Base-by-base conservation (phyloP, 2,888 invertebrate species). In the Caenorhabditis sp. region DNA sequence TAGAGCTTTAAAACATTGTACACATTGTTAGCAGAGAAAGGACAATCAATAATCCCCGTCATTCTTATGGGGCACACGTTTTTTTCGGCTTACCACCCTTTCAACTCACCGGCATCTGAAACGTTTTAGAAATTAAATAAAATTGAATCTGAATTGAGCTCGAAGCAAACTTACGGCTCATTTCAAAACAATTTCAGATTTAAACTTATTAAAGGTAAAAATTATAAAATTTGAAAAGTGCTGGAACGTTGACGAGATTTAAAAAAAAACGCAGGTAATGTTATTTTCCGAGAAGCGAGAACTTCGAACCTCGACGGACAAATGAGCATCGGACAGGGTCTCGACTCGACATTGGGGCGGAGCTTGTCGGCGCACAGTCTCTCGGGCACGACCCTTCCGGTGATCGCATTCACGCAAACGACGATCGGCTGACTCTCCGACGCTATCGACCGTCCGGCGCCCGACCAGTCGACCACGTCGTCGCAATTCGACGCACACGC, bases 361-460 rank as follows among this genome's bases (percentile, higher is more conserved):
- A 55, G 53, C 46, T 83, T 80, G 59, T 88, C 86, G 17, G 85
- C 86, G 52, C 88, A 88, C 43, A 88, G 59, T n/a, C 82, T 78
- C 39, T 88, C 87, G 5, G 88, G 87, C 15, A 87, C 88, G 7
- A 84, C 81, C 17, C 83, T 74, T n/a, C 80, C 74, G 5, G 80
- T 86, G 9, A 71, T 53, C 3, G 80, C 75, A 59, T 89, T 87
- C 22, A 81, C 71, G 58, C 88, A 88, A 7, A 87, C 85, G 26
- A 85, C 81, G 15, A 88, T 78, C 8, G 76, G 70, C 26, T 75
- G 77, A 22, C 77, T 74, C 5, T 78, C 72, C 2, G 72, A 71
- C 4, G 58, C 46, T 27, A 68, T 74, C 4, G 65, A 55, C n/a
- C 71, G 27, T 9, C 68, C 77, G 1, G 63, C 56, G 6, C 73